Evolutionary conservation across 2,797 vertebrate species (phyloP), one percentile per base, ranked within the genome.

Genomic region (Miichthys miiuy): DNA sequence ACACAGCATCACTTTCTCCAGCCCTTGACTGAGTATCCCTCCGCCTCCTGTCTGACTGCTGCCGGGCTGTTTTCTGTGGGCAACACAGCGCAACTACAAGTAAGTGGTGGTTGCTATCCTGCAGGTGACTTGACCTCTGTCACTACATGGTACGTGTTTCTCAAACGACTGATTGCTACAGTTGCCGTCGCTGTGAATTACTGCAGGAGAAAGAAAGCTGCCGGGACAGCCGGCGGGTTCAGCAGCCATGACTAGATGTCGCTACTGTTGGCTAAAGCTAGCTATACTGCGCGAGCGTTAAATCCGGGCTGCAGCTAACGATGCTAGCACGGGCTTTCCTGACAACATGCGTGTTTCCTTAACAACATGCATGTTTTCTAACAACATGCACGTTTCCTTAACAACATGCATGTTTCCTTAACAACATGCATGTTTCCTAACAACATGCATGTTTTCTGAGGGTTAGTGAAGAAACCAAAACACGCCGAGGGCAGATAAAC

Each of bases 21-120:
- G 17, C 4, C 9, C 6, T 0, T 25, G 68, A n/a, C 2, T 21
- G 1, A 34, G 11, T 23, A 14, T 48, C 12, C 42, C 11, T 44
- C 13, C 42, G 13, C 60, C 62, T 27, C 4, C 57, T 65, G 21
- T 41, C n/a, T 63, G 21, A 44, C 17, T 17, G 42, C 27, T 1
- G 11, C 3, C 42, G 11, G 6, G 20, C 42, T 12, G 16, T 12
- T 6, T 6, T 6, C 8, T 38, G 34, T 38, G 34, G 6, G 5
- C 6, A 13, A 12, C 5, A 11, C 38, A 14, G 18, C 4, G 5
- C 1, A 1, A 42, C 54, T 2, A 47, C 9, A 82, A 52, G 89
- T 89, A 84, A 85, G 84, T 86, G 44, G 25, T 56, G 27, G 0
- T 16, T 16, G 67, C 80, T n/a, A 71, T 8, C 12, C 17, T 2